Conservation (phyloP, 2,797 vertebrate genomes). For the Petrocephalus schoutedeni region DNA sequence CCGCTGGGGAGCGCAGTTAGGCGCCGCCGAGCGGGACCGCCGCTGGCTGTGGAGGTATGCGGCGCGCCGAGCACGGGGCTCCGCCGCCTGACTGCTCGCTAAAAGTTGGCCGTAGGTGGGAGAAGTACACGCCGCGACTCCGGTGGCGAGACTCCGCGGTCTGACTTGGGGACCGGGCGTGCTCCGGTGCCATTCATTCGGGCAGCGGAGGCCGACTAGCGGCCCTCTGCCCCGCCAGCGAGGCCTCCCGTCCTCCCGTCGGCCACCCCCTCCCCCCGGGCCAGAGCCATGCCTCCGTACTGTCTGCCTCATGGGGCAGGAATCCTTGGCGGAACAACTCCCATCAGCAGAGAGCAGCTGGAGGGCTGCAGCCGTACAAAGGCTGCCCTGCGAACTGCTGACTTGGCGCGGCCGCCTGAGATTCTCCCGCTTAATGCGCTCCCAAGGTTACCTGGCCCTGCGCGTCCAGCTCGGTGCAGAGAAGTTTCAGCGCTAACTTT, state of each 20-base stretch:
- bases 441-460: not conserved
- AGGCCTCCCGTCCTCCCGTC: not conserved
- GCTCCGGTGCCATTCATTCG: not conserved
- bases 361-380: not conserved
- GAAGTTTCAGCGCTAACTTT: not conserved
- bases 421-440: not conserved
- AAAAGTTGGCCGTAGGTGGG: not conserved
- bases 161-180: not conserved
- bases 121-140: not conserved
- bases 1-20: not conserved
- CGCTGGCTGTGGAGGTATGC: not conserved
- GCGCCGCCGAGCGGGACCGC: not conserved
- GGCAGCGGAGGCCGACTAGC: not conserved
- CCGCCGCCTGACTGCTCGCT: not conserved
- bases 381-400: not conserved
- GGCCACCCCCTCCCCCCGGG: not conserved
- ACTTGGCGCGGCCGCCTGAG: not conserved
- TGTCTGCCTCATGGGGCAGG: not conserved
- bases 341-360: not conserved
- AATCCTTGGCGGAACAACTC: not conserved
- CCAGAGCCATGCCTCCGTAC: not conserved
- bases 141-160: not conserved
- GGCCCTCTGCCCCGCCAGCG: not conserved
- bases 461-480: not conserved
- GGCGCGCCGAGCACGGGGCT: not conserved